Base-by-base conservation (phyloP, 2,797 vertebrate species). In the Pseudochirops cupreus region DNA sequence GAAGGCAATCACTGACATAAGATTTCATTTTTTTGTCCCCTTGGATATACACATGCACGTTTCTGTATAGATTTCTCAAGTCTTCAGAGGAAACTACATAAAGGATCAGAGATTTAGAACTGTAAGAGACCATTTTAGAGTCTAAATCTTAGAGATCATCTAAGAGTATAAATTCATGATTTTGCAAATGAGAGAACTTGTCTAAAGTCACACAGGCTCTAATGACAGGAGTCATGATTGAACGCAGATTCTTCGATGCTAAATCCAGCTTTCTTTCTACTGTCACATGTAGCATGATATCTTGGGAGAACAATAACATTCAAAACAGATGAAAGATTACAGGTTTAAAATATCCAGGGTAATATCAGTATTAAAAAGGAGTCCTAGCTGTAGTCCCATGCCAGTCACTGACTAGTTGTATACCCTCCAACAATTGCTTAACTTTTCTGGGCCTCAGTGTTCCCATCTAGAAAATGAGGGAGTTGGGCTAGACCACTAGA, bases 211-310 rank as follows among this genome's bases (percentile, higher is more conserved):
- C 74, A 87, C 21, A 4, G 9, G 74, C 13, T 46, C 21, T 26
- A 50, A 87, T 28, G 74, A 46, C 10, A 11, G 57, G 18, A 82
- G 39, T 50, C 39, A 50, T 26, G 9, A 50, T 50, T 50, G 24
- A 82, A 82, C 39, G 24, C 21, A 82, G 74, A 46, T 82, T 82
- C 39, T 87, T 87, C 39, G 24, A 82, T 21, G 46, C 7, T 39
- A 46, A 82, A 46, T 82, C 21, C 24, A 26, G 39, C 39, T 26
- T 24, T 87, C 39, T 50, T 26, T 50, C 74, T 46, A 26, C 74
- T 87, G 33, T n/a, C 33, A 74, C 62, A 0, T 0, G 58, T 9
- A 9, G 33, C 1, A 5, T 9, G 46, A 67, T 0, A 13, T 58
- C 29, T 31, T 12, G 9, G 53, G 94, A 62, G 62, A 93, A 13